Percentiles rank a stretch among this genome's conserved stretches.
phyloP scores from a whole-genome alignment of 2,888 invertebrate species.

The Fragum fragum region DNA sequence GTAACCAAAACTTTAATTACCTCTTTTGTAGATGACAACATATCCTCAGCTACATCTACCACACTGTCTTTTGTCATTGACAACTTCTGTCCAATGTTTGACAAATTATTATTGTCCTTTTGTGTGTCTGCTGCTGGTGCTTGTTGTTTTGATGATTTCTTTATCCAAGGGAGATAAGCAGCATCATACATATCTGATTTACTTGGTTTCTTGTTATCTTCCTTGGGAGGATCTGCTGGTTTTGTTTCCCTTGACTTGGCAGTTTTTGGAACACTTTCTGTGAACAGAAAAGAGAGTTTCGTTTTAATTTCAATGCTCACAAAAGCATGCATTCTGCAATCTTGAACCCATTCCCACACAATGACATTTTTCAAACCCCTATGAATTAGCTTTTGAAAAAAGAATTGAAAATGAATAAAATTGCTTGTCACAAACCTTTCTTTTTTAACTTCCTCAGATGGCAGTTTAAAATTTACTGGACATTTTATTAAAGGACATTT shows the following conservation, averaged over 20 bases:
- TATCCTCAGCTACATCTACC: constrained; percentile 74
- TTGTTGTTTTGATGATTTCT: constrained; percentile 29
- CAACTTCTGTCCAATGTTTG: constrained; percentile 76
- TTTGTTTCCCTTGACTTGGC: constrained; percentile 33
- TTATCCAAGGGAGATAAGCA: constrained; percentile 47
- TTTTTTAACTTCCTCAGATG: no score
- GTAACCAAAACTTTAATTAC: constrained; percentile 53
- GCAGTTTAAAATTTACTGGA: no score
- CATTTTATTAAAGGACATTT: no score
- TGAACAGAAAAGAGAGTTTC: not conserved
- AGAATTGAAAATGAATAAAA: no score
- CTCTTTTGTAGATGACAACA: constrained; percentile 78
- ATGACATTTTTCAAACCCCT: no score
- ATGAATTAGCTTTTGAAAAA: no score
- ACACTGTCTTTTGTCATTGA: constrained; percentile 72
- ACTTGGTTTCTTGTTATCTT: not conserved
- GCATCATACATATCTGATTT: constrained; percentile 40
- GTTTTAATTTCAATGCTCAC: no score
- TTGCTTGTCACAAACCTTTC: no score
- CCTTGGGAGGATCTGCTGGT: constrained; percentile 8
- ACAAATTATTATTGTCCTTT: constrained; percentile 67
- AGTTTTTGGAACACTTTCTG: constrained; percentile 56
- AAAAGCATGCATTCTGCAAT: no score
- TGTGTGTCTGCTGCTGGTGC: constrained; percentile 23
- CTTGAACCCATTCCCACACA: no score